Percentiles rank a stretch among this genome's conserved stretches.
These are phyloP conservation scores for Redunca redunca DNA, from an alignment of 2,113 vertebrate species.

Conservation along the genomic window DNA sequence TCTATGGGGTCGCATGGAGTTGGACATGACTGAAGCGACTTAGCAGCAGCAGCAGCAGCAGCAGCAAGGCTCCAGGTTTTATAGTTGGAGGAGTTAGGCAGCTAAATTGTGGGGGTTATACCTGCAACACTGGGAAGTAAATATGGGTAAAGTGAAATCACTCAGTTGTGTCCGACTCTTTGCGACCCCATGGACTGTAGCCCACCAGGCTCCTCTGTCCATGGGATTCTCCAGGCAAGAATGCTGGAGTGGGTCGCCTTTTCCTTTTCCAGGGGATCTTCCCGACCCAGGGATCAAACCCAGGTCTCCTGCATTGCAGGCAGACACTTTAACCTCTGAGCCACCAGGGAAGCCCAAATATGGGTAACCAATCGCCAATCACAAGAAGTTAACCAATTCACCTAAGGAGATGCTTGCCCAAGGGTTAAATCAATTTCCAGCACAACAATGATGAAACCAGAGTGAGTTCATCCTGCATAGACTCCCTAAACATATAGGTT, in stretches of 20 bases:
- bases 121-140: not conserved
- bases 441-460: not conserved
- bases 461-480: not conserved
- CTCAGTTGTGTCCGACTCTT: no score
- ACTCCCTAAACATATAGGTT: not conserved
- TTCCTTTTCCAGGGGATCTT: no score
- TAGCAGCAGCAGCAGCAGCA: no score
- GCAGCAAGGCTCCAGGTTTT: not conserved
- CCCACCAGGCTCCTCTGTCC: no score
- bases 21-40: accelerated
- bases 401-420: not conserved
- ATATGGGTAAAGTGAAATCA: not conserved
- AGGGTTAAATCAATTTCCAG: not conserved
- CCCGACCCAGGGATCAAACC: no score
- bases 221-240: no score
- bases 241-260: no score
- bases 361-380: not conserved
- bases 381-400: not conserved
- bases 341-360: not conserved
- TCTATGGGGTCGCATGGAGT: accelerated
- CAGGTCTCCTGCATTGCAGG: no score
- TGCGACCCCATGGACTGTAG: no score
- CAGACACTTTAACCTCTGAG: no score
- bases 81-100: not conserved
- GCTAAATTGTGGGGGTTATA: not conserved